Percentiles rank a stretch among this genome's conserved stretches.
Evolutionary conservation across 2,888 invertebrate species (phyloP).

Genomic region (Hirtodrosophila cameraria): DNA sequence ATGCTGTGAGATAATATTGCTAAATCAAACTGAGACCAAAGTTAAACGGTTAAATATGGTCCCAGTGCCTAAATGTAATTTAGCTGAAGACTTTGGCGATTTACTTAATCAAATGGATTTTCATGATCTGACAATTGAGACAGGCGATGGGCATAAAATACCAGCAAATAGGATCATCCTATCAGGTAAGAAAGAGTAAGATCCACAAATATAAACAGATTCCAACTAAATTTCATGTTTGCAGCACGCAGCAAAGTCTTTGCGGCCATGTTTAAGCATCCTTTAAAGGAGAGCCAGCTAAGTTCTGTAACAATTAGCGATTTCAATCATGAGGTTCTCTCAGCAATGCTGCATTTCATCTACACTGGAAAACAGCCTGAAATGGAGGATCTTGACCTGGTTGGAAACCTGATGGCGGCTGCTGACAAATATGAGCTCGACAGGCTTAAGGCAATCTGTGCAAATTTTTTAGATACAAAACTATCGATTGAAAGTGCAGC

Average conservation of each 20-base stretch:
- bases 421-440: constrained; percentile 99
- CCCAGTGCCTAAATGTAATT: constrained; percentile 96
- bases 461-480: constrained; percentile 96
- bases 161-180: constrained; percentile 98
- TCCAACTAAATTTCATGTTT: not conserved
- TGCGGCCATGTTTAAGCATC: constrained; percentile 99
- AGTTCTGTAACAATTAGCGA: constrained; percentile 98
- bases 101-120: constrained; percentile 98
- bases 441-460: constrained; percentile 98
- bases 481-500: constrained; percentile 97
- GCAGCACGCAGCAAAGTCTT: constrained; percentile 98
- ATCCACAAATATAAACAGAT: too few relatives aligned
- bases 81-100: constrained; percentile 95
- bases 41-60: constrained; percentile 97
- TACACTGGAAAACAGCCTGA: constrained; percentile 98
- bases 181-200: constrained; percentile 46
- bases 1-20: constrained; percentile 95
- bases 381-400: constrained; percentile 98
- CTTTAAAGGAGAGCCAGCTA: constrained; percentile 98
- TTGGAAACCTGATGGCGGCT: constrained; percentile 97
- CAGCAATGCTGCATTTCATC: constrained; percentile 98
- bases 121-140: constrained; percentile 97
- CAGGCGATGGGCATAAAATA: constrained; percentile 91
- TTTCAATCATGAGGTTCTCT: constrained; percentile 97
- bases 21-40: constrained; percentile 87